A percentile compares a stretch with the other conserved stretches of the same genome.
These are phyloP conservation scores for Nesidiocoris tenuis DNA, from an alignment of 2,888 invertebrate species.

Conservation along the genomic window DNA sequence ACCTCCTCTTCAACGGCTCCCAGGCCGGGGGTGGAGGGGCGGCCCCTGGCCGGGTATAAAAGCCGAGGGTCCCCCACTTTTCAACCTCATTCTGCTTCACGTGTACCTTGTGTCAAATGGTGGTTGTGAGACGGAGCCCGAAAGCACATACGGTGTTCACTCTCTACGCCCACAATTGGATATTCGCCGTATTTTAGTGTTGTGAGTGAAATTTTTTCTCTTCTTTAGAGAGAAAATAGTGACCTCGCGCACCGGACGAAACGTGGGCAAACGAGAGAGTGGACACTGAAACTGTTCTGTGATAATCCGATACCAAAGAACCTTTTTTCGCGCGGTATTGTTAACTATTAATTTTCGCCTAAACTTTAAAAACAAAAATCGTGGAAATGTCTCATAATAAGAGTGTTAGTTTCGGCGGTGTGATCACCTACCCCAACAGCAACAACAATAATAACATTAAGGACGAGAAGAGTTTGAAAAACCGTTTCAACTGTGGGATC, in stretches of 20 bases:
- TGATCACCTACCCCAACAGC: constrained; percentile 49
- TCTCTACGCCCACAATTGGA: constrained; percentile 51
- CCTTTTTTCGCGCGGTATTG: constrained; percentile 36
- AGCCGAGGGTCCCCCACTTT: background rate
- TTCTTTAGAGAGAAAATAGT: too few relatives aligned
- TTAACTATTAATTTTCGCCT: constrained; percentile 19
- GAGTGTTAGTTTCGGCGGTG: constrained; percentile 51
- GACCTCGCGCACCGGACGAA: constrained; percentile 34
- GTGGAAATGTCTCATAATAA: constrained; percentile 49
- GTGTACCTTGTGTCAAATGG: constrained; percentile 47
- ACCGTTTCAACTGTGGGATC: constrained; percentile 51
- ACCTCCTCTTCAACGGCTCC: too few relatives aligned
- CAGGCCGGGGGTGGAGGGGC: constrained; percentile 3
- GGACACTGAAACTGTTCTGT: constrained; percentile 48
- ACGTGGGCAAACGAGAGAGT: constrained; percentile 44
- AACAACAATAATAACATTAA: constrained; percentile 49
- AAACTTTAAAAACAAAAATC: too few relatives aligned
- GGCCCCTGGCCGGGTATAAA: constrained; percentile 39
- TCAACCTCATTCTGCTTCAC: constrained; percentile 40
- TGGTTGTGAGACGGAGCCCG: constrained; percentile 50
- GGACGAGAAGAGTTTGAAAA: constrained; percentile 50
- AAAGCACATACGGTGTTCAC: constrained; percentile 50
- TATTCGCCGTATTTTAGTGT: constrained; percentile 49
- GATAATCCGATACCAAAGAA: constrained; percentile 50
- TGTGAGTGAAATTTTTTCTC: constrained; percentile 43